Base-by-base conservation (phyloP, 2,888 invertebrate species). In the Lasioglossum oenotherae region DNA sequence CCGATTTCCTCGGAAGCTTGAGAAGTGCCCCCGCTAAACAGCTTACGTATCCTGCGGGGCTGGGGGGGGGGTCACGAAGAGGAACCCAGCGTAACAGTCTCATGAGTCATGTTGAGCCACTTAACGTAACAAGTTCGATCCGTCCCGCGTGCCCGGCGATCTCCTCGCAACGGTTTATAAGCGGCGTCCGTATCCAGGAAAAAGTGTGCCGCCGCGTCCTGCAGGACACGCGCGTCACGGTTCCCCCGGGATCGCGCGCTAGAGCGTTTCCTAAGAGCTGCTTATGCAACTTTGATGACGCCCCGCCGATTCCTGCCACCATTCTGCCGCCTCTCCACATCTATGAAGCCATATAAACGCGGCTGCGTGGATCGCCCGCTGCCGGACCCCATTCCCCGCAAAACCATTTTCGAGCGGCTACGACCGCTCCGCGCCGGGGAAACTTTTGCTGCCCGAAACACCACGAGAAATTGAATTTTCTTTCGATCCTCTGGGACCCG, bases 191-290 rank as follows among this genome's bases (percentile, higher is more conserved):
- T 83, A 75, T 80, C 82, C 71, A 73, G 67, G 78, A 81, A 88
- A 91, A 89, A 87, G 77, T 72, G 75, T 64, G 73, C 78, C 77
- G 75, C 93, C 94, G 94, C 92, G 92, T 93, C 92, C 92, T 91
- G 90, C 90, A 92, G 93, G 91, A 93, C 92, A 91, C 83, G 83
- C 84, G 79, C 90, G 89, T 10, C 77, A 74, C 83, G 74, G 86
- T 77, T 93, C 95, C 93, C 95, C 88, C 88, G 95, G 94, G 94
- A 93, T 80, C 72, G 84, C 69, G 90, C 86, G 91, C 91, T 89
- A 93, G 94, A 95, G 95, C 95, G 94, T 93, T 95, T 94, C 91
- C 93, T 95, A 95, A 95, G 94, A 94, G 95, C 93, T 92, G 91
- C 92, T 92, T 92, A 92, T 95, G 94, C 94, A 95, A 94, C 89